Base-by-base conservation (phyloP, 2,888 invertebrate genomes). In the Laothoe populi region DNA sequence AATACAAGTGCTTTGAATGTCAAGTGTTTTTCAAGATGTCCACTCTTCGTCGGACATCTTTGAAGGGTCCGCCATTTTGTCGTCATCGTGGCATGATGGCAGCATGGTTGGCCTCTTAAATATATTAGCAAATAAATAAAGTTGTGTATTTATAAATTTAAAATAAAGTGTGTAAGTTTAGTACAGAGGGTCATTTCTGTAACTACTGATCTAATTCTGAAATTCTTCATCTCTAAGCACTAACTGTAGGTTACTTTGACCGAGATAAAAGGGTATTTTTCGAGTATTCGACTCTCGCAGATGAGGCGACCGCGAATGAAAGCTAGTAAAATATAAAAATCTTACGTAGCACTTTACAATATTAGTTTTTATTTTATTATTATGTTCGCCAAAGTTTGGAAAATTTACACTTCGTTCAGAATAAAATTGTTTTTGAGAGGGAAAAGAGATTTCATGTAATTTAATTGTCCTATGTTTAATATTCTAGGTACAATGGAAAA, bases 41-140 rank as follows among this genome's bases (percentile, higher is more conserved):
- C 49, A 53, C 48, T 49, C 49, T 53, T 42, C 49, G 49, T 60
- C 60, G 48, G 48, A 49, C 40, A 49, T 53, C 48, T 60, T 60
- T 40, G 26, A n/a, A 60, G 49, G 19, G 19, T 21, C 49, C 60
- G 53, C 48, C 48, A 60, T 60, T 48, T 60, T 60, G 48, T 60
- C 42, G 44, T 31, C 49, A 53, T 35, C 53, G 35, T 10, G 35
- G 35, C 8, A 35, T 31, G 53, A 53, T 53, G 31, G 53, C 31
- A 26, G 26, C 53, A 31, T 53, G 8, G 38, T 38, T 10, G 13
- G 16, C 21, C 35, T 8, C 31, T 53, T 53, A 35, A 53, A 53
- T 19, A 35, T 53, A 53, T 53, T 31, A 23, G 49, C n/a, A n/a
- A 23, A 23, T 23, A 49, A 49, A 49, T 49, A 49, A 49, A 49